Evolutionary conservation across 2,888 invertebrate genomes (phyloP).

Genomic region (Choristoneura rosaceana): DNA sequence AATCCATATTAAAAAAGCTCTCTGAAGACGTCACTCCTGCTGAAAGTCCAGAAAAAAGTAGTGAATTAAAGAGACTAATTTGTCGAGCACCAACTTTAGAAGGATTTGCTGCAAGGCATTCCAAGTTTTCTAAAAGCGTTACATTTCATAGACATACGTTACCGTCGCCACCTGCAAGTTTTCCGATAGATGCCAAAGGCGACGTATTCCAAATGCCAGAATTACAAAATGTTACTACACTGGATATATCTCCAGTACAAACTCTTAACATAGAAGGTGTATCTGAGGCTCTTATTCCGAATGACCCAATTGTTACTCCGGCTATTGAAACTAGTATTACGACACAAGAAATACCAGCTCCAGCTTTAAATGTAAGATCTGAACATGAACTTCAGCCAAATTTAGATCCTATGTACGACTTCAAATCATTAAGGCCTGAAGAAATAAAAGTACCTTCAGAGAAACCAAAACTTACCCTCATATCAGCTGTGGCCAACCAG

Average conservation of each 20-base stretch:
- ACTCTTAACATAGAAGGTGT: constrained; percentile 41
- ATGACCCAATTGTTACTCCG: constrained; percentile 54
- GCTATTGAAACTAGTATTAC: constrained; percentile 48
- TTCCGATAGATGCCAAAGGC: constrained; percentile 64
- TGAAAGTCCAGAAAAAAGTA: constrained; percentile 78
- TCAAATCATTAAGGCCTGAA: constrained; percentile 78
- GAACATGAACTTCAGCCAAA: constrained; percentile 66
- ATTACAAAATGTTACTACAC: constrained; percentile 47
- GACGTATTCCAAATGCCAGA: constrained; percentile 74
- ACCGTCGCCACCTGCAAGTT: constrained; percentile 90
- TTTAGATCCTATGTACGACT: constrained; percentile 68
- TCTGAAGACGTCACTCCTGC: constrained; percentile 88
- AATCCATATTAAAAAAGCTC: constrained; percentile 93
- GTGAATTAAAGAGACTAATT: constrained; percentile 89
- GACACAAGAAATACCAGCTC: constrained; percentile 49
- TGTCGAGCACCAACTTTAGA: constrained; percentile 92
- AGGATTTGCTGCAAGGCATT: constrained; percentile 95
- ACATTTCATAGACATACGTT: constrained; percentile 94
- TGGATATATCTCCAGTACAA: constrained; percentile 55
- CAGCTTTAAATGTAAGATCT: constrained; percentile 61
- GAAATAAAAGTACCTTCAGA: constrained; percentile 84
- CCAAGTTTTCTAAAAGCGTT: constrained; percentile 94
- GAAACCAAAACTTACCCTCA: constrained; percentile 83
- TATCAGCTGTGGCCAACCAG: constrained; percentile 86
- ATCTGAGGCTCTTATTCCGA: constrained; percentile 42